phyloP scores from a whole-genome alignment of 2,797 vertebrate genomes.

The Mallotus villosus region DNA sequence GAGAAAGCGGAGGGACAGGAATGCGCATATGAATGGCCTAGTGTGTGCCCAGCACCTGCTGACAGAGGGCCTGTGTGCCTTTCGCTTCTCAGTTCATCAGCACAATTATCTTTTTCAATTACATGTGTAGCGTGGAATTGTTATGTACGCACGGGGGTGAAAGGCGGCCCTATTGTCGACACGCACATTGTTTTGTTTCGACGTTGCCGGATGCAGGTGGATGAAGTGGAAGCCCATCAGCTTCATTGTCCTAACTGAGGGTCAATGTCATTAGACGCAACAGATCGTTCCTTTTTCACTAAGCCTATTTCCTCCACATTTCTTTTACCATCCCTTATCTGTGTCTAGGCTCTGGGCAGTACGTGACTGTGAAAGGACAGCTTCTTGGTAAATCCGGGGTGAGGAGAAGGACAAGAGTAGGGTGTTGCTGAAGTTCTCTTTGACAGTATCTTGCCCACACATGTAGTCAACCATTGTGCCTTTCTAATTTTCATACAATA shows the following conservation, averaged over 20 bases:
- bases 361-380: constrained; percentile 1
- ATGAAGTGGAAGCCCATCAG: constrained; percentile 24
- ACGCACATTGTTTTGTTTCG: constrained; percentile 32
- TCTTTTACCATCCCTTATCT: background rate
- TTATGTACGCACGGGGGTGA: constrained; percentile 48
- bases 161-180: constrained; percentile 36
- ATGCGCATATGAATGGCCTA: constrained; percentile 71
- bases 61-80: constrained; percentile 60
- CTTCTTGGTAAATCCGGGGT: background rate
- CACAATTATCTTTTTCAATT: constrained; percentile 68
- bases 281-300: background rate
- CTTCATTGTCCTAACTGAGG: constrained; percentile 40
- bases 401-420: background rate
- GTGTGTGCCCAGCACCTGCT: constrained; percentile 72
- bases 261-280: constrained; percentile 22
- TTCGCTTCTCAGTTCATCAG: constrained; percentile 62
- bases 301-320: background rate
- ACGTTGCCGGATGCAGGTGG: constrained; percentile 20
- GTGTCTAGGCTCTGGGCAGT: background rate
- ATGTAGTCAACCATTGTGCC: constrained; percentile 18
- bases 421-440: constrained; percentile 3
- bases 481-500: constrained; percentile 4
- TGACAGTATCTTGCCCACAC: constrained; percentile 30
- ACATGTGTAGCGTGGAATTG: constrained; percentile 55
- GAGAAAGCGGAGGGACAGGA: constrained; percentile 71